These are phyloP conservation scores for Threskiornis aethiopicus DNA, from an alignment of 2,797 vertebrate species.

Conservation along the genomic window DNA sequence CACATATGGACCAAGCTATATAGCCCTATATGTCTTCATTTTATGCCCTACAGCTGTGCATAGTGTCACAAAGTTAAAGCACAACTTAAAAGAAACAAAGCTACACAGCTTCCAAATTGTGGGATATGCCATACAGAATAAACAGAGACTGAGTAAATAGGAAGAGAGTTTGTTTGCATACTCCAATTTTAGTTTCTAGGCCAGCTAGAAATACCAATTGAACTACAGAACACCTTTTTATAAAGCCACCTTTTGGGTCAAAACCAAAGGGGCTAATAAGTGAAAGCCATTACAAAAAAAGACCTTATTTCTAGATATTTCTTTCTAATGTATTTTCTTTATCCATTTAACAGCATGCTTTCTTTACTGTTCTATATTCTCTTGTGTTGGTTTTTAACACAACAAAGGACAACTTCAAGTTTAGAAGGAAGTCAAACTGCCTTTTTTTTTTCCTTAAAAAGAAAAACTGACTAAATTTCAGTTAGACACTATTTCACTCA, in stretches of 20 bases:
- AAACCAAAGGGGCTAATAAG: fast-evolving
- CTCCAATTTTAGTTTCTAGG: not conserved
- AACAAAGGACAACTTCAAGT: not conserved
- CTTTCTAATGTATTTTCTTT: not conserved
- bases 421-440: fast-evolving
- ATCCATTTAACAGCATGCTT: fast-evolving
- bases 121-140: fast-evolving
- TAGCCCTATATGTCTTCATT: fast-evolving
- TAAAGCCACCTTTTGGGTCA: not conserved
- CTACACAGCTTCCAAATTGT: fast-evolving
- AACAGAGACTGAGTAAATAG: fast-evolving
- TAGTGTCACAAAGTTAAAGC: not conserved
- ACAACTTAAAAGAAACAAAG: not conserved
- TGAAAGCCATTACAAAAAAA: not conserved
- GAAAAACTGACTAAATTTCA: not conserved
- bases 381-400: not conserved
- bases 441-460: not conserved
- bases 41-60: not conserved
- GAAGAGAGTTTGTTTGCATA: fast-evolving
- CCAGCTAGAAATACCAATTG: not conserved
- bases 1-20: fast-evolving
- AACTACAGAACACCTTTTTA: not conserved
- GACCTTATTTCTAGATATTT: not conserved
- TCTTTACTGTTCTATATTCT: not conserved
- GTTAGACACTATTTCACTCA: not conserved